Base-by-base conservation (phyloP, 2,113 vertebrate genomes). In the Scomber colias region DNA sequence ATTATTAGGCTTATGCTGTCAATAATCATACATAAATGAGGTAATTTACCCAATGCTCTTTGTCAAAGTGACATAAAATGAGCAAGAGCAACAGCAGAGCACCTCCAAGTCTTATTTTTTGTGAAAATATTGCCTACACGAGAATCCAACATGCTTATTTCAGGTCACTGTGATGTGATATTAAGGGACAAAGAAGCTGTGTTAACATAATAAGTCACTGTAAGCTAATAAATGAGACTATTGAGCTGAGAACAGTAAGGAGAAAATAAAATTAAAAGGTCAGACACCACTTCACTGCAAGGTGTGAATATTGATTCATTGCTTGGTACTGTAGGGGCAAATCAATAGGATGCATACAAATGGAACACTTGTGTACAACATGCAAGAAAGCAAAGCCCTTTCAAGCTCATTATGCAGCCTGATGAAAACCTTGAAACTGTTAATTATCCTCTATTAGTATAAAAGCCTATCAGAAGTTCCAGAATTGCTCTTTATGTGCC, bases 381-480 rank as follows among this genome's bases (percentile, higher is more conserved):
- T 53, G 56, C 45, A 62, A 16, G 45, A 54, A 79, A 84, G 66
- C 9, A 12, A 66, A 55, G 1, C n/a, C 19, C 14, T 80, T 68
- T 85, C 21, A 70, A 77, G 71, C 69, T 57, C 30, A 5, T 51
- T 5, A 69, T 56, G 56, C 48, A 64, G 75, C 60, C 45, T 69
- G 61, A 61, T 44, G 61, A 80, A 81, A 81, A 31, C 64, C 35
- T 68, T 73, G 48, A 70, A 75, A 87, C 40, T 46, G 19, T 66
- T 79, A 77, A 87, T 87, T 71, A 85, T 60, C 46, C 46, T 53
- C 53, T 16, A 75, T 83, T 75, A 68, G 59, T 56, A 45, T 40
- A 21, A 68, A 70, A 50, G 63, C 69, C 50, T 54, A 44, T 74
- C 45, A 49, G 21, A 21, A 21, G 21, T 40, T 46, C 30, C 31